Conservation (phyloP, 2,797 vertebrate genomes). For the Saxicola maurus region DNA sequence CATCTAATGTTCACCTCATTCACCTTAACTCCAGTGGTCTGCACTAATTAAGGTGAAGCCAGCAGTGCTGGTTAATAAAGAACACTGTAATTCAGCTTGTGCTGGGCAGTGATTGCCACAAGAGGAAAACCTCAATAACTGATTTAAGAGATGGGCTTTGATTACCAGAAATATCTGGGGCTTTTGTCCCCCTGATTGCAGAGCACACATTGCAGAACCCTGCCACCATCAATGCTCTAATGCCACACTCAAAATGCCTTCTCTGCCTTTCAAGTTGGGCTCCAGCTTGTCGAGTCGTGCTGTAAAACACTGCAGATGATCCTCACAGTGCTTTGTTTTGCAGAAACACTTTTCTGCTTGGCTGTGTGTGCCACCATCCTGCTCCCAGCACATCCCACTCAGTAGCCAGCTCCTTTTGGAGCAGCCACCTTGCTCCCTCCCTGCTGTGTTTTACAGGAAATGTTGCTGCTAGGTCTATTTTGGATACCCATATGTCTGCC, state of each 20-base stretch:
- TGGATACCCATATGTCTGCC: background rate
- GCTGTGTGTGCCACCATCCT: background rate
- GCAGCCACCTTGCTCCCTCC: background rate
- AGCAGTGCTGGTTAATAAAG: conserved; percentile 31
- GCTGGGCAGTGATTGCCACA: conserved; percentile 19
- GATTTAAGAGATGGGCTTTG: conserved; percentile 47
- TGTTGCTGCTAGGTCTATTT: background rate
- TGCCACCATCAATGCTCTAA: background rate
- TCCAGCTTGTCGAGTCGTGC: background rate
- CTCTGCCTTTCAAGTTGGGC: background rate
- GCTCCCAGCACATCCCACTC: background rate
- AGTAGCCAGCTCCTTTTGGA: background rate
- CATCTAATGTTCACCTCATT: conserved; percentile 57
- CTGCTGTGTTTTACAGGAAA: background rate
- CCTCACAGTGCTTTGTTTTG: background rate
- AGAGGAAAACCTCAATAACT: conserved; percentile 35
- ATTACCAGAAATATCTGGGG: conserved; percentile 37
- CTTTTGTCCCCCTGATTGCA: conserved; percentile 36
- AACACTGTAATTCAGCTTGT: conserved; percentile 27
- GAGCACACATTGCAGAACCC: background rate
- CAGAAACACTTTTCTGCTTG: background rate
- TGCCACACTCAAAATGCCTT: background rate
- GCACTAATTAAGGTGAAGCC: conserved; percentile 53
- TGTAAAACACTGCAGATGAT: background rate
- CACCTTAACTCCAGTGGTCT: conserved; percentile 45